Evolutionary conservation across 1,140 invertebrate species (phyloP).

Genomic region (Aricia agestis): DNA sequence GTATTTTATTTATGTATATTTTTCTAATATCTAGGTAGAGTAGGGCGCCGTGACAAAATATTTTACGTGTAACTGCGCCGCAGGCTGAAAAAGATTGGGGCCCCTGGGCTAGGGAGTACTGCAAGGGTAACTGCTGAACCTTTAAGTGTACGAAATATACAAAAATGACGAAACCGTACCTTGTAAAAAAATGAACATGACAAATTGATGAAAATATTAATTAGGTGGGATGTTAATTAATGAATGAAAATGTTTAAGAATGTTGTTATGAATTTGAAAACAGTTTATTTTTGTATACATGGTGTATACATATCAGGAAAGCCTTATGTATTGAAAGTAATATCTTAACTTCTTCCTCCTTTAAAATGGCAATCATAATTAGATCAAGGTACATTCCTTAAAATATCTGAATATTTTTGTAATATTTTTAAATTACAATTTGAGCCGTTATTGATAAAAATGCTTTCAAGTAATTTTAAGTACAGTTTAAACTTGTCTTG

Average conservation of each 20-base stretch:
- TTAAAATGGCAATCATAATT: constrained; percentile 8
- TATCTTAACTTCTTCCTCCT: constrained; percentile 36
- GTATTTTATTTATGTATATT: too few relatives aligned
- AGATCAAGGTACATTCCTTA: not conserved
- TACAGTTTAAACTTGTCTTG: not conserved
- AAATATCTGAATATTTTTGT: not conserved
- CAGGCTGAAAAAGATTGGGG: too few relatives aligned
- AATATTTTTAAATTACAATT: not conserved
- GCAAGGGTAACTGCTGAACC: not conserved
- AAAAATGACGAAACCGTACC: not conserved
- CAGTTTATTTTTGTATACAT: constrained; percentile 69
- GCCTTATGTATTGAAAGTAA: constrained; percentile 52
- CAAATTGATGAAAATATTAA: constrained; percentile 21
- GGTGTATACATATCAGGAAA: constrained; percentile 63
- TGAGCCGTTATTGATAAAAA: too few relatives aligned
- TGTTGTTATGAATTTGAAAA: constrained; percentile 55
- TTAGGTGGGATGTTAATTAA: constrained; percentile 15
- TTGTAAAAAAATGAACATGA: constrained; percentile 14
- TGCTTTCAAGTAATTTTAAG: too few relatives aligned
- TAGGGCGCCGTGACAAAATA: too few relatives aligned
- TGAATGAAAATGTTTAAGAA: constrained; percentile 38
- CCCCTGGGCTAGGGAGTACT: too few relatives aligned
- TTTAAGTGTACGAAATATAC: not conserved
- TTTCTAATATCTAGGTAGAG: too few relatives aligned
- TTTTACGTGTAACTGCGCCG: too few relatives aligned